Evolutionary conservation across 2,797 vertebrate species (phyloP).

Genomic region (Pangasius macronema): DNA sequence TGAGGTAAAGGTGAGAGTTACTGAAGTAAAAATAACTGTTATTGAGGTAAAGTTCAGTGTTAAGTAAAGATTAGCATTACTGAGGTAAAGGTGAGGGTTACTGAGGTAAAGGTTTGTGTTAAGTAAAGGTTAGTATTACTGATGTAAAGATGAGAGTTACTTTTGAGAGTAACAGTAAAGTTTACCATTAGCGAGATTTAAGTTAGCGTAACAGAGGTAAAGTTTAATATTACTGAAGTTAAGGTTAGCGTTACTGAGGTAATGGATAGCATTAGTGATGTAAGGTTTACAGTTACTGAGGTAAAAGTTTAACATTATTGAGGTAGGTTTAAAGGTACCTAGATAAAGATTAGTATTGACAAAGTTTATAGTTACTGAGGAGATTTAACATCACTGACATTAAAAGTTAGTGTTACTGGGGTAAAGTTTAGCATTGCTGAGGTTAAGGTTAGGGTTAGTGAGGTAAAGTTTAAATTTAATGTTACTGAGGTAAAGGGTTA

Average conservation of each 20-base stretch:
- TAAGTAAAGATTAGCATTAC: too few relatives aligned
- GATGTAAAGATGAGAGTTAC: not conserved
- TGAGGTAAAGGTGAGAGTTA: not conserved
- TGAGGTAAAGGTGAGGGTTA: not conserved
- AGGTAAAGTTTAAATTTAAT: not conserved
- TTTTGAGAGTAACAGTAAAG: not conserved
- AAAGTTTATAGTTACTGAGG: not conserved
- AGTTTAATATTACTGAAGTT: not conserved
- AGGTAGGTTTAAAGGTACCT: not conserved
- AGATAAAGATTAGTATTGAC: not conserved
- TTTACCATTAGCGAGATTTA: not conserved
- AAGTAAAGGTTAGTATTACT: not conserved
- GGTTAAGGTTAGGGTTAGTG: not conserved
- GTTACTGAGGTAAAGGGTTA: not conserved
- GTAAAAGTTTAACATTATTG: not conserved
- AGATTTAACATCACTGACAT: too few relatives aligned
- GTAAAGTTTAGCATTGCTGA: not conserved
- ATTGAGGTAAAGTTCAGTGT: not conserved
- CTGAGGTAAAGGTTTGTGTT: not conserved
- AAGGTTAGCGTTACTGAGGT: not conserved
- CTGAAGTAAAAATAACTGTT: not conserved
- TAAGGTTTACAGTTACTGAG: not conserved
- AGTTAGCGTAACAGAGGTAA: not conserved
- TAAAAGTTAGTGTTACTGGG: not conserved
- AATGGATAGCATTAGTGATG: not conserved